Evolutionary conservation across 2,888 invertebrate species (phyloP), one percentile per base, ranked within the genome.

Genomic region (Andrena chrysosceles): DNA sequence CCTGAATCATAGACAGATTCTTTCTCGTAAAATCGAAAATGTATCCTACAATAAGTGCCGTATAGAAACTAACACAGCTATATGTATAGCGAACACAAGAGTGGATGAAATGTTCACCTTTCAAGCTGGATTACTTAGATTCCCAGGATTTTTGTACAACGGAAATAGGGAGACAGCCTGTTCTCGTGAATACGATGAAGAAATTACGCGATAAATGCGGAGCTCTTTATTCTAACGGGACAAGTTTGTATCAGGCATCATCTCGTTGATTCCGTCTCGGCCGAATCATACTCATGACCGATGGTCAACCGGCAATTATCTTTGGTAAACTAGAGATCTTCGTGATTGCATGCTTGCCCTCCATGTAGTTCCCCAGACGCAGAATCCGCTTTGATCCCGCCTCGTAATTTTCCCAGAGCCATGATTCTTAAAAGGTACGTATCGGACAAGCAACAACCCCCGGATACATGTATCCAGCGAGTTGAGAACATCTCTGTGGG

Each of bases 181-280:
- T 49, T 26, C 54, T n/a, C 35, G 83, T 79, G 85, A 88, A 90
- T 89, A 86, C 86, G 92, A 93, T 92, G 92, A 93, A 93, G 93
- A 93, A 93, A 93, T 93, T 93, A 92, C 90, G 89, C 84, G 86
- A 83, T 84, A 77, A 72, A 68, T 52, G 76, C 85, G 91, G 89
- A 93, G 93, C 92, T 92, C 93, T 93, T 91, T 93, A 93, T 93
- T 92, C 91, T 91, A 91, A 91, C 90, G 87, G 90, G 90, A 92
- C 90, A 90, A 87, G 90, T 88, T 88, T 81, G 85, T 82, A 85
- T 83, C 73, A 69, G 64, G 66, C 66, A 67, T 70, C 71, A 68
- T 76, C 77, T 59, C 66, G 79, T 71, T 66, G 56, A 60, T 56
- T 79, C 59, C 80, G 77, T 84, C 80, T 63, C 70, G 72, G 54